A percentile compares a stretch with the other conserved stretches of the same genome.
phyloP scores from a whole-genome alignment of 1,140 invertebrate species.

The Drosophila teissieri region DNA sequence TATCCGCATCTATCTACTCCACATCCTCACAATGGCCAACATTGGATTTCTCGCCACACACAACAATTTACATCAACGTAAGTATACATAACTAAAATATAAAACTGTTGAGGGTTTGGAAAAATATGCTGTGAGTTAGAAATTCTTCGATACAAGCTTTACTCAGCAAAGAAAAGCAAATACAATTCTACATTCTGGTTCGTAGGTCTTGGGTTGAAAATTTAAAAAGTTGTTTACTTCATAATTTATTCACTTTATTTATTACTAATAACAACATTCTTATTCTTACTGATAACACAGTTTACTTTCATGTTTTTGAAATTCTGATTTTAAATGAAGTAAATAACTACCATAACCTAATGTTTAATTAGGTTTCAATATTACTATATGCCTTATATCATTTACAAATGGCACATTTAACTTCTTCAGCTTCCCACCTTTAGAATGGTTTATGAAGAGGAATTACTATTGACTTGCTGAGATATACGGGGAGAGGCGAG shows the following conservation, averaged over 20 bases:
- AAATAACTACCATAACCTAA: neutral
- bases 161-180: no score
- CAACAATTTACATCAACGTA: slow-evolving; percentile 54
- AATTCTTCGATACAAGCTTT: neutral
- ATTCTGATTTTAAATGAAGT: neutral
- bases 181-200: neutral
- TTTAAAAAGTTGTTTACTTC: neutral
- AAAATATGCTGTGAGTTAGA: neutral
- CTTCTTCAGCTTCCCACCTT: neutral
- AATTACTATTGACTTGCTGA: slow-evolving; percentile 4
- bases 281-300: neutral
- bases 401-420: neutral
- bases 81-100: slow-evolving; percentile 28
- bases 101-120: neutral
- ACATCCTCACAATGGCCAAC: slow-evolving; percentile 21
- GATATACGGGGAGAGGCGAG: neutral
- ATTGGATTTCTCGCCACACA: slow-evolving; percentile 57
- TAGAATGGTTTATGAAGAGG: neutral
- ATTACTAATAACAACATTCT: neutral
- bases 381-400: neutral
- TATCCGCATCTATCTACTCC: slow-evolving; percentile 28
- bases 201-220: neutral
- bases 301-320: neutral
- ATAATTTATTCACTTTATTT: neutral
- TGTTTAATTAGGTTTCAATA: neutral